Evolutionary conservation across 2,888 invertebrate species (phyloP), one percentile per base, ranked within the genome.

Genomic region (Stratiomys singularior): DNA sequence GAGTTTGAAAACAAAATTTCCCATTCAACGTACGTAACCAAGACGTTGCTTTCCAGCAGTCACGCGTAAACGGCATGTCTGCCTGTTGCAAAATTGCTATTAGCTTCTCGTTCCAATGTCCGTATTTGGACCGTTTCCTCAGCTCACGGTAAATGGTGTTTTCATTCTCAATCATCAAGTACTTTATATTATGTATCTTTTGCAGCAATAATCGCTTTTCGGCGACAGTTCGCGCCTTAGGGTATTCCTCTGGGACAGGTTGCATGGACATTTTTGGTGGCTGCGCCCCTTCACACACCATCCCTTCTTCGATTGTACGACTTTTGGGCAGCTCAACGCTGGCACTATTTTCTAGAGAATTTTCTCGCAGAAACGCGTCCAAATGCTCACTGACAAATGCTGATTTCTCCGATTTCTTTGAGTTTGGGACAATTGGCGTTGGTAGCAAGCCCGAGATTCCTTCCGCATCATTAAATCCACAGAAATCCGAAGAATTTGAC

Each of bases 141-240:
- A 87, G 74, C 78, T 87, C 87, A 18, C 84, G 81, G 76, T 83
- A 87, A 23, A 88, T 83, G 3, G 84, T 85, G 0, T 85, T 85
- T 78, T 87, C 86, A 77, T 87, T 88, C 79, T 88, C 88, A 28
- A 87, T 86, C 21, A 88, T 85, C 9, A 84, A 82, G 80, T 86
- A 83, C 66, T 86, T 87, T n/a, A 84, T 81, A 77, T 84, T 85
- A 78, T 83, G 84, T 28, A 81, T 84, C 52, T 82, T 82, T 80
- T 88, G 87, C 52, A 89, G 81, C 78, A 89, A 85, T 71, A 83
- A 83, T 9, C 90, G 84, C 77, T 89, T 88, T 81, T 90, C 89
- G 0, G 89, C 90, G 1, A 90, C 86, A 0, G 90, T 90, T 79
- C 89, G 87, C 1, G 89, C 85, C 78, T 88, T 88, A 25, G 85